Evolutionary conservation across 2,113 vertebrate genomes (phyloP).

Genomic region (Gobius niger): DNA sequence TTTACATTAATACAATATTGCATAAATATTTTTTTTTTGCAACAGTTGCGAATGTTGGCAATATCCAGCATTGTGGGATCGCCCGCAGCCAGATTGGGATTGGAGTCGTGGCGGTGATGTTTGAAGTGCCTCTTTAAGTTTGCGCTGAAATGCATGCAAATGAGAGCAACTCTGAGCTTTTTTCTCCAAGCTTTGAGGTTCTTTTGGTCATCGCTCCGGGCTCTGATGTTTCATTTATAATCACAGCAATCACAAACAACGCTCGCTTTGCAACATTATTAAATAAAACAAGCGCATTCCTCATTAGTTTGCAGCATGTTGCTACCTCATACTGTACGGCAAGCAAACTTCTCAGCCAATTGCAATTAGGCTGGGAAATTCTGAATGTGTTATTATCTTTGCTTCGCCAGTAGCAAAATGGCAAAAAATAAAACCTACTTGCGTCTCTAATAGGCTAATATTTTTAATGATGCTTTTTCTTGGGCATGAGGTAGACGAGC

Average conservation of each 20-base stretch:
- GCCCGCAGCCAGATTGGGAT: not conserved
- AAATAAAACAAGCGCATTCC: not conserved
- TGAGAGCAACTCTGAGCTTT: not conserved
- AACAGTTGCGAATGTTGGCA: not conserved
- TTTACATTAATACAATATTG: not conserved
- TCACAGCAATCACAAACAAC: not conserved
- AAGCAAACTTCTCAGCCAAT: not conserved
- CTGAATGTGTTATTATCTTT: not conserved
- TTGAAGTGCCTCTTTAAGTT: slow-evolving; percentile 10
- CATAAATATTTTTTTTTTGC: not conserved
- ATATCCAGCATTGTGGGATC: not conserved
- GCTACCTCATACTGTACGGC: not conserved
- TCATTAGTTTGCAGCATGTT: slow-evolving; percentile 5
- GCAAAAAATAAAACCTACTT: not conserved
- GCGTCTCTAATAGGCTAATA: not conserved
- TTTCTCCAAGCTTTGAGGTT: slow-evolving; percentile 1
- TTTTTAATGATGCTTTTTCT: slow-evolving; percentile 8
- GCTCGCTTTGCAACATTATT: not conserved
- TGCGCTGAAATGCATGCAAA: not conserved
- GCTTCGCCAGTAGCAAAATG: not conserved
- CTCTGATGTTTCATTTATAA: not conserved
- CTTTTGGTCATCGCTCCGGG: not conserved
- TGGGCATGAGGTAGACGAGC: slow-evolving; percentile 6
- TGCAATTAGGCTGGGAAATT: not conserved
- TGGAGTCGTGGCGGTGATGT: not conserved